Evolutionary conservation across 2,888 invertebrate species (phyloP), one percentile per base, ranked within the genome.

Genomic region (Gari tellinella): DNA sequence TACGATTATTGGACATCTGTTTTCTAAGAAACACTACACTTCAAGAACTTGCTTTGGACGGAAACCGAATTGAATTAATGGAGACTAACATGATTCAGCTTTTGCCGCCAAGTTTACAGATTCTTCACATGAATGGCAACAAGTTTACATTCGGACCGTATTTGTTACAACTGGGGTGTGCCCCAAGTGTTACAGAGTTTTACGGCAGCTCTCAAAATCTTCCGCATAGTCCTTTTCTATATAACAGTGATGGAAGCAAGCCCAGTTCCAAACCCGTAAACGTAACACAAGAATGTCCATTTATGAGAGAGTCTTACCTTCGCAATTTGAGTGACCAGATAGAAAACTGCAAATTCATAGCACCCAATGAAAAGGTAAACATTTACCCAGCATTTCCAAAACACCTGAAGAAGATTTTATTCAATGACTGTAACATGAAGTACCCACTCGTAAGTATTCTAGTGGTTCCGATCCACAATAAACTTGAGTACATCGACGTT

Each of bases 241-340:
- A 38, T 17, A 38, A 17, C n/a, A 37, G 17, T 21, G 15, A 37
- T 3, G n/a, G 19, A 15, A n/a, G 4, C 19, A n/a, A 38, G 7
- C 15, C 17, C 12, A 26, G 19, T 38, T 38, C 25, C 10, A 26
- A 7, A 17, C 12, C 2, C 3, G 12, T 14, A 2, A 15, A 14
- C 5, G 15, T 14, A n/a, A n/a, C n/a, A 26, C 17, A 38, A 17
- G 57, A 43, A 15, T 69, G 63, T 26, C 69, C 63, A 7, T 69
- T 38, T 63, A 63, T 69, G 52, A 21, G 15, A 15, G 26, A 31
- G 3, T 38, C 43, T 4, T 45, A 45, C 15, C 19, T 69, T 23
- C 19, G 19, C 23, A 62, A 57, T 14, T n/a, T 62, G 8, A 62
- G 51, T 37, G 45, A 26, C 14, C 15, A 17, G 1, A 46, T 26